Percentiles rank a stretch among this genome's conserved stretches.
Conservation (phyloP, 64 coral and sea anemone species). For the Dendronephthya gigantea region DNA sequence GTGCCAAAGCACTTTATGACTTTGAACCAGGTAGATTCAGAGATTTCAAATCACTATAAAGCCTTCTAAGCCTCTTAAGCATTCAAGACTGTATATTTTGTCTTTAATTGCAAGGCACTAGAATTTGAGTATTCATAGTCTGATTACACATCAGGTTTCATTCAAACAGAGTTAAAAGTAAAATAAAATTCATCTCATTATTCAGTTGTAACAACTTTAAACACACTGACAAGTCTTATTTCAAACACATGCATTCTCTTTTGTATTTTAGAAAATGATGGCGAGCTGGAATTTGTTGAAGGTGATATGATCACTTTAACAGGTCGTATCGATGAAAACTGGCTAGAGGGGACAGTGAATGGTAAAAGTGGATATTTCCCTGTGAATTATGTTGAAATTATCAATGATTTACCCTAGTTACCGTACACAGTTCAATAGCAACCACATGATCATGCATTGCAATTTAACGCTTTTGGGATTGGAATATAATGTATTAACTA, state of each 20-base stretch:
- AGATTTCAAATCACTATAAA: neutral
- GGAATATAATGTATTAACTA: neutral
- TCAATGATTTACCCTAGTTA: neutral
- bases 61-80: neutral
- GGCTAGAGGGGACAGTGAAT: slow-evolving; percentile 64
- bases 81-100: too few species aligned
- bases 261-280: slow-evolving; percentile 68
- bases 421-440: neutral
- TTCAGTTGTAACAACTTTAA: too few species aligned
- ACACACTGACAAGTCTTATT: too few species aligned
- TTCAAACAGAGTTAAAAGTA: too few species aligned
- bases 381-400: slow-evolving; percentile 64
- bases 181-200: too few species aligned
- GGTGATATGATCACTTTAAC: slow-evolving; percentile 68
- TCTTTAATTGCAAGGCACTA: too few species aligned
- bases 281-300: slow-evolving; percentile 81
- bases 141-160: too few species aligned
- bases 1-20: slow-evolving; percentile 80
- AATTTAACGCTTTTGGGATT: neutral
- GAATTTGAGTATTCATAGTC: too few species aligned
- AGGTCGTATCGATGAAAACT: slow-evolving; percentile 77
- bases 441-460: neutral
- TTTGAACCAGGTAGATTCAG: slow-evolving; percentile 75
- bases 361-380: slow-evolving; percentile 75
- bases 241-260: too few species aligned